Evolutionary conservation across 2,888 invertebrate genomes (phyloP), one percentile per base, ranked within the genome.

Genomic region (Tetheella fluctuosa): DNA sequence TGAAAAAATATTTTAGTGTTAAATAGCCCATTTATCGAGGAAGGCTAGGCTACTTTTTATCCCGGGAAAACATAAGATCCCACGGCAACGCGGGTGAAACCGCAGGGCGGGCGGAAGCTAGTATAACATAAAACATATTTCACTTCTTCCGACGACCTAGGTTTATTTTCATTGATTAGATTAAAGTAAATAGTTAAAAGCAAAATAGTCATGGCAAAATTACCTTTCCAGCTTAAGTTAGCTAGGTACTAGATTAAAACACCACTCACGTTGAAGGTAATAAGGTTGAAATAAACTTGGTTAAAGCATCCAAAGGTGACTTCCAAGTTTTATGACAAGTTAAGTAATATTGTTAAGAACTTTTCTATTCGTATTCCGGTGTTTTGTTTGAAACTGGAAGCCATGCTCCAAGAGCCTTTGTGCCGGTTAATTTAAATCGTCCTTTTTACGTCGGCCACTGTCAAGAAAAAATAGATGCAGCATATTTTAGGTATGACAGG

Each of bases 301-400:
- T 15, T 42, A 5, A 15, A 17, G 42, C n/a, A 8, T 42, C 7
- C 17, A 42, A 17, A 17, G 42, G 42, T 42, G 42, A 42, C 42
- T 42, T 42, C 42, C 42, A 37, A 54, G 61, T 60, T 63, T 63
- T 62, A 63, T 42, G 42, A 42, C 7, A 42, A 17, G 42, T 42
- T 39, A 17, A 42, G 42, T 17, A 42, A 42, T 42, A 42, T 42
- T 42, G 42, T 42, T 42, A 42, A 17, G 15, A 42, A 42, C 42
- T 42, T 42, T 42, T 42, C 42, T 42, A 42, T 42, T 17, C 17
- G 42, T 42, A 42, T 42, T 42, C 42, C n/a, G 42, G 42, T 42
- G 42, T 17, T 42, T 42, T 42, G 42, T 42, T 42, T 17, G 42
- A 17, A 42, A 17, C n/a, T 17, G 42, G 42, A 42, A 42, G 17